Base-by-base conservation (phyloP, 2,797 vertebrate genomes). In the Aldrovandia affinis region DNA sequence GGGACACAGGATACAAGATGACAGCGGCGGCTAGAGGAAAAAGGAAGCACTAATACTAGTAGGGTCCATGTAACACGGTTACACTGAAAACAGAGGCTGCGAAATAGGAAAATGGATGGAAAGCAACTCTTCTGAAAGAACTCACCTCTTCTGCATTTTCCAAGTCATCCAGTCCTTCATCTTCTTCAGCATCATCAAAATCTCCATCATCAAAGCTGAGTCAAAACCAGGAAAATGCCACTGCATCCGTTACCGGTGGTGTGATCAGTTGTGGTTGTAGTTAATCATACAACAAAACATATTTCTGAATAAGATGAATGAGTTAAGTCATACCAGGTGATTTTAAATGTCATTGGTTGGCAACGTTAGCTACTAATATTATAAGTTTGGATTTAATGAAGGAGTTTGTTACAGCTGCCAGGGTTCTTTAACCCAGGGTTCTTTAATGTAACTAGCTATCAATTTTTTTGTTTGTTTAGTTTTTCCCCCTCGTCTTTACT, bases 111-210 rank as follows among this genome's bases (percentile, higher is more conserved):
- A 22, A 42, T 22, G 6, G 39, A 12, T 1, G 7, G 33, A 70
- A 47, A 77, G n/a, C 39, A 44, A 47, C 8, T 47, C 20, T 44
- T 77, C 20, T 44, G 42, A n/a, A 47, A 25, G 42, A 77, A 89
- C 95, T 94, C 83, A 98, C 98, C 93, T 99, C 98, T 89, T 98
- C 98, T 0, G 83, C 96, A 52, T 99, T 98, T 91, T 99, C 98
- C 90, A 99, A 91, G 88, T 99, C 98, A 90, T 99, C 98, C 81
- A 99, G 92, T 0, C 97, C 97, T 59, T 99, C 98, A 57, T 99
- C 98, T 88, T 99, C 98, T 85, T 99, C 98, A 1, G 92, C 98
- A 73, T 99, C 98, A 52, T 99, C 98, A 50, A 99, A 99, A 89
- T 99, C 98, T 42, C 98, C 98, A 0, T 98, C 98, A 85, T 99